These are phyloP conservation scores for Cheilosia scutellata DNA, from an alignment of 2,888 invertebrate species.

Conservation along the genomic window DNA sequence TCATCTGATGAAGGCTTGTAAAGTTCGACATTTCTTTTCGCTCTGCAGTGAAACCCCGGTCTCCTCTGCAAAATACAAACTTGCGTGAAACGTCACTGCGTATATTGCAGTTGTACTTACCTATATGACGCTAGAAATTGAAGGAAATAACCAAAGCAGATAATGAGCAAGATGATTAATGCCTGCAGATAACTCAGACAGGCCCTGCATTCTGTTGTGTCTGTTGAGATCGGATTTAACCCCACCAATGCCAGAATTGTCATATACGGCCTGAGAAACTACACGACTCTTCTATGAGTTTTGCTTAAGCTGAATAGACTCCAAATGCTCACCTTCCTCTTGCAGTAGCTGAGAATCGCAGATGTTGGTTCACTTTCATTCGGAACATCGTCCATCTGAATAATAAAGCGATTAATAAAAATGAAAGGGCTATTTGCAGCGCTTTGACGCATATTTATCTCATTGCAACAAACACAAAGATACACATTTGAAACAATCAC, in stretches of 20 bases:
- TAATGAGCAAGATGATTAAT: slow-evolving; percentile 87
- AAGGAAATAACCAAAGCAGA: slow-evolving; percentile 89
- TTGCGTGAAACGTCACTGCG: neutral
- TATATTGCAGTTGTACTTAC: slow-evolving; percentile 82
- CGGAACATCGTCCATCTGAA: slow-evolving; percentile 88
- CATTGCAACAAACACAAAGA: slow-evolving; percentile 53
- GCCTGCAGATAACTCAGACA: slow-evolving; percentile 89
- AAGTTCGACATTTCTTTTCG: slow-evolving; percentile 55
- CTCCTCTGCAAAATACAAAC: slow-evolving; percentile 77
- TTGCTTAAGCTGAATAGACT: neutral
- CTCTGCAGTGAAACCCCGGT: slow-evolving; percentile 81
- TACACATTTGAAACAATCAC: slow-evolving; percentile 68
- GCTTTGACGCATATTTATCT: slow-evolving; percentile 78
- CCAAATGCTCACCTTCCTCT: slow-evolving; percentile 86
- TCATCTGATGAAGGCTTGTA: slow-evolving; percentile 39
- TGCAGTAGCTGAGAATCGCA: slow-evolving; percentile 92
- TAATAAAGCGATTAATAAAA: slow-evolving; percentile 79
- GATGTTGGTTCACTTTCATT: slow-evolving; percentile 90
- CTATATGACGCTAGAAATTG: slow-evolving; percentile 93
- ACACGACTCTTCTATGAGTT: slow-evolving; percentile 78
- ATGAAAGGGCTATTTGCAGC: slow-evolving; percentile 80
- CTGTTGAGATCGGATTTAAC: slow-evolving; percentile 88
- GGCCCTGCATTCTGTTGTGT: slow-evolving; percentile 86
- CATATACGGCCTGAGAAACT: slow-evolving; percentile 91
- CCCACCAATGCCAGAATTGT: slow-evolving; percentile 90